Conservation (phyloP, 1,140 invertebrate species). For the Conus ventricosus region DNA sequence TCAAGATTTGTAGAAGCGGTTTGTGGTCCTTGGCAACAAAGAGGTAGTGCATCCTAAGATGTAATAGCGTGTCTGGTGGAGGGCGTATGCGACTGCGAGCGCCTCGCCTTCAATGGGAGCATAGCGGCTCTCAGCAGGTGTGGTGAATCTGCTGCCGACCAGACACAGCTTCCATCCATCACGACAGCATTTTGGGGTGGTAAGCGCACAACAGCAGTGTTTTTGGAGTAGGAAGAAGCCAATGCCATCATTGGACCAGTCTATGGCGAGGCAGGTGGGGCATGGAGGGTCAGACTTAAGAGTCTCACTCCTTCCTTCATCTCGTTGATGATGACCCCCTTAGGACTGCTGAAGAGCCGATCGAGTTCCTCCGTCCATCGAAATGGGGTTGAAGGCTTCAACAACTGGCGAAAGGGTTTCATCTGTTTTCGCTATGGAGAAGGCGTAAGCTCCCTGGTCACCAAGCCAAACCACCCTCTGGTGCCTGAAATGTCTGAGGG, state of each 20-base stretch:
- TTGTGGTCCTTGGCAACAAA: conserved; percentile 53
- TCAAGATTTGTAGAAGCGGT: conserved; percentile 36
- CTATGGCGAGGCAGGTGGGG: conserved; percentile 54
- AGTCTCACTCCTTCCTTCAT: conserved; percentile 55
- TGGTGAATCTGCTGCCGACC: conserved; percentile 56
- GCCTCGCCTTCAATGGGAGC: conserved; percentile 53
- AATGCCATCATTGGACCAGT: conserved; percentile 52
- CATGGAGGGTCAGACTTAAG: conserved; percentile 51
- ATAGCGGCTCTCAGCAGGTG: conserved; percentile 39
- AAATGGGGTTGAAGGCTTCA: conserved; percentile 42
- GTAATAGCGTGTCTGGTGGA: conserved; percentile 49
- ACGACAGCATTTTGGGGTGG: conserved; percentile 34
- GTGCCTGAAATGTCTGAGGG: conserved; percentile 31
- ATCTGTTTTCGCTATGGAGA: conserved; percentile 43
- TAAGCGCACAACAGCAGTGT: conserved; percentile 41
- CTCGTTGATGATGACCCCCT: conserved; percentile 4
- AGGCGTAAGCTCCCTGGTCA: conserved; percentile 54
- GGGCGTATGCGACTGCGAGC: conserved; percentile 48
- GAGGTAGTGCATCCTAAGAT: conserved; percentile 49
- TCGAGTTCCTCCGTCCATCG: conserved; percentile 42
- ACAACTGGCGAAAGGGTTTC: conserved; percentile 46
- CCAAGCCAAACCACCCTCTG: conserved; percentile 57
- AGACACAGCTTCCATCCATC: conserved; percentile 50
- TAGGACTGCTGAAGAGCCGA: conserved; percentile 49
- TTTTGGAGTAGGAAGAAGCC: conserved; percentile 56